Conservation (phyloP, 2,797 vertebrate genomes). For the Nyctalus aviator region DNA sequence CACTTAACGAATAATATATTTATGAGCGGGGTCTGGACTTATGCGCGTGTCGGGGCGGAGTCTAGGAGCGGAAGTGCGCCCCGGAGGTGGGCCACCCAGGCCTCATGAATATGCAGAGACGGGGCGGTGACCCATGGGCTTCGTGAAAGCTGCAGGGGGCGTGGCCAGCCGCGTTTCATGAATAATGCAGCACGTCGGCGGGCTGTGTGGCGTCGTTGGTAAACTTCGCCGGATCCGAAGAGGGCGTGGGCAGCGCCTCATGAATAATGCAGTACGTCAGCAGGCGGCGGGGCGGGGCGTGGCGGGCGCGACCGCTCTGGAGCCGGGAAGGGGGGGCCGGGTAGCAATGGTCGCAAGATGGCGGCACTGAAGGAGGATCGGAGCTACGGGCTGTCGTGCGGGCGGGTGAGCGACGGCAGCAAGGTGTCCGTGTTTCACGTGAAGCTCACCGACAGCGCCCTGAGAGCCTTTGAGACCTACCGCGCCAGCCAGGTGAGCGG, state of each 20-base stretch:
- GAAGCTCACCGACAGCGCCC: conserved; percentile 97
- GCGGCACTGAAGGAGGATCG: conserved; percentile 98
- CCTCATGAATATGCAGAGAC: not conserved
- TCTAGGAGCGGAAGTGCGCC: not conserved
- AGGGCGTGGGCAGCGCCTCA: conserved; percentile 70
- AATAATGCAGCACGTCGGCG: conserved; percentile 70
- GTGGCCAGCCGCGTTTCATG: conserved; percentile 75
- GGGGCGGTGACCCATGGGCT: not conserved
- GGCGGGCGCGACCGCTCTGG: conserved; percentile 85
- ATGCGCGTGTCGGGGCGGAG: conserved; percentile 58
- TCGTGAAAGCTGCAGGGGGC: not conserved
- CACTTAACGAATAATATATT: not conserved
- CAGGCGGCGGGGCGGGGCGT: conserved; percentile 86
- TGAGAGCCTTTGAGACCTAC: conserved; percentile 95
- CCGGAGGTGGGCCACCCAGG: not conserved
- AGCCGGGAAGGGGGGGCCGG: conserved; percentile 83
- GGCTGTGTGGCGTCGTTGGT: accelerated
- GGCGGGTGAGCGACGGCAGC: conserved; percentile 95
- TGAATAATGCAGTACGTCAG: conserved; percentile 91
- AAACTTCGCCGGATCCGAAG: accelerated
- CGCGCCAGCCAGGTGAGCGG: conserved; percentile 93
- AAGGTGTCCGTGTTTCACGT: conserved; percentile 97
- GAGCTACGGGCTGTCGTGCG: conserved; percentile 98
- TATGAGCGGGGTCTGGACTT: not conserved
- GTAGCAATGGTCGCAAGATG: conserved; percentile 96